Conservation (phyloP, 2,113 vertebrate species). For the Natator depressus region DNA sequence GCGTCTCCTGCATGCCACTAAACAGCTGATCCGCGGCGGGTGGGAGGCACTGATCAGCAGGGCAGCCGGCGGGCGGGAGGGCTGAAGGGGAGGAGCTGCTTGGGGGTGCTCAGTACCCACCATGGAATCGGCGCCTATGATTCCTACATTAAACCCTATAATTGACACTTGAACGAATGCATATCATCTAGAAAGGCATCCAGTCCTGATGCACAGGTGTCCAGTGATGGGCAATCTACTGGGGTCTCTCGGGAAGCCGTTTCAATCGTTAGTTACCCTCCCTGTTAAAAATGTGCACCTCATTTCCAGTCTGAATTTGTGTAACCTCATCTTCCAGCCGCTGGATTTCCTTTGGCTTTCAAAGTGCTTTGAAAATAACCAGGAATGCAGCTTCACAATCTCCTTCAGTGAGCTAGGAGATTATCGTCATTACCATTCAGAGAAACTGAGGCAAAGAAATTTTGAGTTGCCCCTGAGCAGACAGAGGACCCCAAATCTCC, state of each 20-base stretch:
- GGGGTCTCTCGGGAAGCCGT: neutral
- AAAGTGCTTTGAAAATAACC: neutral
- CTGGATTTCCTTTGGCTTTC: neutral
- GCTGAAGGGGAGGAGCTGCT: too few relatives aligned
- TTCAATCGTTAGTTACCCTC: neutral
- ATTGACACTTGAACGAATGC: neutral
- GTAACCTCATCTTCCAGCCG: neutral
- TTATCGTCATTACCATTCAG: neutral
- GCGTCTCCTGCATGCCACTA: too few relatives aligned
- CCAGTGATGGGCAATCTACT: neutral
- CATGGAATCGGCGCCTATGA: too few relatives aligned
- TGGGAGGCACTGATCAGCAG: too few relatives aligned
- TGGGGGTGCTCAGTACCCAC: too few relatives aligned
- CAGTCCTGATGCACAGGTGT: neutral
- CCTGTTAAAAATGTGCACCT: neutral
- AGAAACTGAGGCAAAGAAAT: neutral
- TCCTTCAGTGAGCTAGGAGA: fast-evolving
- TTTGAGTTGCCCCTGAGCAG: neutral
- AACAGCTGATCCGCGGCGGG: too few relatives aligned
- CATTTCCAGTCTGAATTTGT: neutral
- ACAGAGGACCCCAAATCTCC: neutral
- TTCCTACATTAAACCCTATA: neutral
- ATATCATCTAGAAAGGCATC: neutral
- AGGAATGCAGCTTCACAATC: neutral
- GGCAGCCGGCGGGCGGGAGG: too few relatives aligned